Evolutionary conservation across 2,888 invertebrate species (phyloP), one percentile per base, ranked within the genome.

Genomic region (Blera fallax): DNA sequence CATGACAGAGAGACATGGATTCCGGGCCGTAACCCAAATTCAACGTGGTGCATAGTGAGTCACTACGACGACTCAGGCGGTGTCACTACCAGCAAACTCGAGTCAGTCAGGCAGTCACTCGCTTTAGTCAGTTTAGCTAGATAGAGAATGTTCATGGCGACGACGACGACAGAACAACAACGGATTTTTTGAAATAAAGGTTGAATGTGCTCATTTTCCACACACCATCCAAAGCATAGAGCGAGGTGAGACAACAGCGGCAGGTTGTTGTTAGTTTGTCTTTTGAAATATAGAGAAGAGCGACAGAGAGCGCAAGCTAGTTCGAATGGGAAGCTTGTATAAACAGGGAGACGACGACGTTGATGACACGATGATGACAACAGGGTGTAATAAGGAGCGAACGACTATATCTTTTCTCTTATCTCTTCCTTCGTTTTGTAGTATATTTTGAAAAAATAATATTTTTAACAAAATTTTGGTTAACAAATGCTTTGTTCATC

Each of bases 321-420:
- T 72, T 76, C 54, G 60, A 77, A 65, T 85, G 81, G 81, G 85
- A 84, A 85, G 85, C 81, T 81, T 77, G 67, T 77, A 70, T 58
- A 76, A 77, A 64, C 76, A 56, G 85, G 81, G 76, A 72, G 70
- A 73, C 72, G 64, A 72, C 65, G 32, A 65, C 54, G 43, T 34
- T 40, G 10, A 34, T 27, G 40, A 8, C n/a, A n/a, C 16, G 29
- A 50, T 37, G 40, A 10, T 74, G 72, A 67, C 60, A 77, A 72
- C 72, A 67, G 81, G 81, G 85, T 85, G 85, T 67, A 81, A 77
- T 70, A 81, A 80, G 72, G 81, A 81, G 77, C 56, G 72, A 81
- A 67, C 18, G 16, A 76, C 65, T 52, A 54, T 11, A 34, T 72
- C 34, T n/a, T 65, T 37, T 80, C 37, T 58, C n/a, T 72, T 77